A percentile compares a stretch with the other conserved stretches of the same genome.
Conservation (phyloP, 1,140 invertebrate species). For the Ectropis grisescens region DNA sequence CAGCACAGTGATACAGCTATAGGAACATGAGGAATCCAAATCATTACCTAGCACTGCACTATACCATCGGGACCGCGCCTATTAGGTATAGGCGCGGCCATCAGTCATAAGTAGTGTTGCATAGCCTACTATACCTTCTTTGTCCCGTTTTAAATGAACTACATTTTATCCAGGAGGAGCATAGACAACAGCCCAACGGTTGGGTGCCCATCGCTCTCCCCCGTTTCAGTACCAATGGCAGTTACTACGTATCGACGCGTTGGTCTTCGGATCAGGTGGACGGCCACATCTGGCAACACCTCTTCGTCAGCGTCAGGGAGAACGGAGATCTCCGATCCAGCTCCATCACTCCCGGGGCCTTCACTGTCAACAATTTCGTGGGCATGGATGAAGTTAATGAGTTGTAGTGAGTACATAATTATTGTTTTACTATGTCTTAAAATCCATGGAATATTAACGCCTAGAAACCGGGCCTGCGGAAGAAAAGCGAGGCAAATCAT, state of each 20-base stretch:
- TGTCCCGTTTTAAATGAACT: no score
- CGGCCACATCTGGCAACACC: slow-evolving; percentile 52
- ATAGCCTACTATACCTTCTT: no score
- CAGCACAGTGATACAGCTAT: no score
- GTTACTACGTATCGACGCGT: slow-evolving; percentile 43
- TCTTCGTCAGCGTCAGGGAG: slow-evolving; percentile 52
- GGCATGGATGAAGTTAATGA: slow-evolving; percentile 46
- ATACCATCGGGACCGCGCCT: no score
- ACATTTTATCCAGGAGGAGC: slow-evolving; percentile 47
- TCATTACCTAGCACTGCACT: no score
- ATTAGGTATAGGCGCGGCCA: no score
- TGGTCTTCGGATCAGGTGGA: slow-evolving; percentile 40
- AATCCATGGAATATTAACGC: no score
- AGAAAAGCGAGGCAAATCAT: no score
- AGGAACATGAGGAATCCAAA: no score
- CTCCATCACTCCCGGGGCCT: slow-evolving; percentile 51
- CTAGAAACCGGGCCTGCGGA: no score
- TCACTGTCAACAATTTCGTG: slow-evolving; percentile 58
- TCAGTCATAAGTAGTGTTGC: no score
- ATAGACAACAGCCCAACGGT: slow-evolving; percentile 44
- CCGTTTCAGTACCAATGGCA: slow-evolving; percentile 37
- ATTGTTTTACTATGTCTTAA: no score
- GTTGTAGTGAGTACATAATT: slow-evolving; percentile 23
- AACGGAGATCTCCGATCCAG: slow-evolving; percentile 26
- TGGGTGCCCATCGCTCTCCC: slow-evolving; percentile 57